Base-by-base conservation (phyloP, 2,888 invertebrate species). In the Dynastes grantii region DNA sequence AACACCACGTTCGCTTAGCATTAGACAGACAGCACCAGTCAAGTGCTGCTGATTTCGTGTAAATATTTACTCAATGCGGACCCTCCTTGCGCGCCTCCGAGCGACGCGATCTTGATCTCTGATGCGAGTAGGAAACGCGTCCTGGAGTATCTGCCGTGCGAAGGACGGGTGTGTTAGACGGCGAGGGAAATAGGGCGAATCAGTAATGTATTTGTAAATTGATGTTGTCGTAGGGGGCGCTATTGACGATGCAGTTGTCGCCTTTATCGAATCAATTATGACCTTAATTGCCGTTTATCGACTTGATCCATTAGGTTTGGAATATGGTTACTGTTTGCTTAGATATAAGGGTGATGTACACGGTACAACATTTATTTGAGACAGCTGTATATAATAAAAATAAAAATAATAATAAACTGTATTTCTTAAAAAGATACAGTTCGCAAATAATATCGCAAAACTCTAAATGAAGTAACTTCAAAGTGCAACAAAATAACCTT, bases 41-140 rank as follows among this genome's bases (percentile, higher is more conserved):
- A 61, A 75, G 73, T 75, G 73, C 73, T 61, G 73, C 73, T 63
- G 73, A 75, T 75, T 75, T 61, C 73, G 61, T 49, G 61, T 75
- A 75, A 75, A 75, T 75, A 75, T 75, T 75, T 75, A 75, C 73
- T 37, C 61, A 3, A 5, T 27, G 61, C 61, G 73, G 73, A 63
- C 45, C 55, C 16, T 58, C 58, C 6, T 11, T 32, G 45, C n/a
- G 29, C 11, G 49, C 49, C 27, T 29, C 53, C 51, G 13, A 68
- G 22, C 16, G 55, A 22, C 16, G 53, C 53, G n/a, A 53, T 16
- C 2, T 16, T 53, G 65, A 67, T 67, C 65, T 67, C 22, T 40
- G 65, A 67, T 45, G 22, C 22, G 22, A n/a, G 40, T 16, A 67
- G 45, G 65, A 67, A 45, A 49, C 3, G 45, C 40, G 65, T 9